Evolutionary conservation across 2,888 invertebrate species (phyloP).

Genomic region (Drepanosiphum platanoidis): DNA sequence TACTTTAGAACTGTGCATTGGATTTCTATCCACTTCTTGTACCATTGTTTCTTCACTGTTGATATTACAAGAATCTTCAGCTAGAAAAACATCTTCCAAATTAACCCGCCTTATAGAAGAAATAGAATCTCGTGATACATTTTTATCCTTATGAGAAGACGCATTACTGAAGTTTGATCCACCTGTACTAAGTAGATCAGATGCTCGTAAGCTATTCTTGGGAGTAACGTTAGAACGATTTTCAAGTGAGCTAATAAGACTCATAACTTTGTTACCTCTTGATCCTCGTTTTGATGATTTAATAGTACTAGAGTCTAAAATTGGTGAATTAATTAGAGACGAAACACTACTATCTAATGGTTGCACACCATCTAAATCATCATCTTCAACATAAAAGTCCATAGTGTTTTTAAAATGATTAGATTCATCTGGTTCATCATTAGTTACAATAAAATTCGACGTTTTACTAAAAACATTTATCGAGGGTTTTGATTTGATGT

Average conservation of each 20-base stretch:
- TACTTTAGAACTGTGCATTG: not conserved
- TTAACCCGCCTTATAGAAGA: conserved; percentile 38
- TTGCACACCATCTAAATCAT: conserved; percentile 56
- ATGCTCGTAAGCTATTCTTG: conserved; percentile 38
- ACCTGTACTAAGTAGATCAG: conserved; percentile 40
- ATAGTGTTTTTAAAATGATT: not conserved
- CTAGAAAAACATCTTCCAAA: conserved; percentile 41
- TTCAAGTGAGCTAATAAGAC: conserved; percentile 46
- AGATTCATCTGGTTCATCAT: conserved; percentile 11
- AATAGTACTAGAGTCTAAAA: conserved; percentile 18
- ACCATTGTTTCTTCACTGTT: not conserved
- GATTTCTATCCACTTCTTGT: not conserved
- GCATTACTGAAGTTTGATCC: not conserved
- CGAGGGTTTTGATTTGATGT: conserved; percentile 29
- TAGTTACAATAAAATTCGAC: not conserved
- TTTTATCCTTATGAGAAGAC: not conserved
- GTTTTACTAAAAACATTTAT: not conserved
- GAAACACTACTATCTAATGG: conserved; percentile 52
- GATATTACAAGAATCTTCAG: conserved; percentile 46
- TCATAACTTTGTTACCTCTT: conserved; percentile 57
- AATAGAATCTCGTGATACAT: not conserved
- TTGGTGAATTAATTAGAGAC: conserved; percentile 48
- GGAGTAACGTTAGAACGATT: conserved; percentile 31
- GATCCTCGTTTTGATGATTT: conserved; percentile 52
- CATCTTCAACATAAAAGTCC: conserved; percentile 40